phyloP scores from a whole-genome alignment of 2,888 invertebrate species.

The Ditylenchus weischeri region DNA sequence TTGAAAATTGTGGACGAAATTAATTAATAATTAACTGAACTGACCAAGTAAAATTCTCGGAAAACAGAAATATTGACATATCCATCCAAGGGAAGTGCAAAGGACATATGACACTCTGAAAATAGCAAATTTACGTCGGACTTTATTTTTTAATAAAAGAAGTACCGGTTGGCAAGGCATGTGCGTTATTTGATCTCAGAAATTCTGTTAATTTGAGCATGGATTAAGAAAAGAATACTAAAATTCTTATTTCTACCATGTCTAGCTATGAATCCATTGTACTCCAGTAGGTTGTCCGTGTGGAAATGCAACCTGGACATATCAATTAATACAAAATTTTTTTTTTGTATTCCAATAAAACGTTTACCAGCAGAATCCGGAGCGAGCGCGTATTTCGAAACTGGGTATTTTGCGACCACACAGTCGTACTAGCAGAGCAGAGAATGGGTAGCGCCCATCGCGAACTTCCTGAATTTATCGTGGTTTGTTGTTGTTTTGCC shows the following conservation, averaged over 20 bases:
- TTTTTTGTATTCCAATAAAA: background rate
- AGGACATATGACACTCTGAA: constrained; percentile 47
- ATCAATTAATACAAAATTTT: background rate
- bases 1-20: no score
- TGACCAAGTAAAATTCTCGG: constrained; percentile 30
- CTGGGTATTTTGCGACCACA: constrained; percentile 50
- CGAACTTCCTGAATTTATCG: constrained; percentile 61
- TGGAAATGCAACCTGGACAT: constrained; percentile 59
- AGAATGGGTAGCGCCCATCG: constrained; percentile 62
- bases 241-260: constrained; percentile 38
- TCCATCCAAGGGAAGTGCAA: constrained; percentile 42
- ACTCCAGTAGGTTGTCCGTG: constrained; percentile 60
- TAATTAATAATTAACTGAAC: background rate
- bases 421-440: constrained; percentile 54
- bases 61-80: constrained; percentile 34
- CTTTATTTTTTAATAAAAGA: background rate
- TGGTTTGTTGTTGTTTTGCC: no score
- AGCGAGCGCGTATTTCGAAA: constrained; percentile 36
- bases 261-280: constrained; percentile 60
- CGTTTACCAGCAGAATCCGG: constrained; percentile 58
- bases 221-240: background rate
- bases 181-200: background rate
- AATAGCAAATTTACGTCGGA: background rate
- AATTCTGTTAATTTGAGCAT: no score
- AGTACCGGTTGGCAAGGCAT: background rate